These are phyloP conservation scores for Caenorhabditis inopinata DNA, from an alignment of 1,140 invertebrate species.

Conservation along the genomic window DNA sequence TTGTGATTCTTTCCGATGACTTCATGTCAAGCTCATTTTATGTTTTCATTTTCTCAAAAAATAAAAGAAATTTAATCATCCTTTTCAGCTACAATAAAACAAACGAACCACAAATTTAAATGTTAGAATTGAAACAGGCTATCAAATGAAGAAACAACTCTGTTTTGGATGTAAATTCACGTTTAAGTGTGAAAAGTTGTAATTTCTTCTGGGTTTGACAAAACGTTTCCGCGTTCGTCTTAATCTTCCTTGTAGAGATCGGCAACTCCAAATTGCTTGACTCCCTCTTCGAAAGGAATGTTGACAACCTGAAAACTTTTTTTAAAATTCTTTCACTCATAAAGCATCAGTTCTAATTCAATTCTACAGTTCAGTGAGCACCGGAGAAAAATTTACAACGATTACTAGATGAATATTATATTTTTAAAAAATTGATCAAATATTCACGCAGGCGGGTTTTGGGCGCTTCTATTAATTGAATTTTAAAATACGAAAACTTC, in stretches of 20 bases:
- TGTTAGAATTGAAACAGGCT: background rate
- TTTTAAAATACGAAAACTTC: no score
- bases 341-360: background rate
- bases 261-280: conserved; percentile 59
- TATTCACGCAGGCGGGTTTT: no score
- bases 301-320: conserved; percentile 55
- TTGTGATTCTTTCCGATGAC: conserved; percentile 21
- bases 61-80: background rate
- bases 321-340: background rate
- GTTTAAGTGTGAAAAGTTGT: background rate
- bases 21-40: conserved; percentile 20
- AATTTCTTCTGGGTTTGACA: background rate
- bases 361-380: no score
- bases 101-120: conserved; percentile 1
- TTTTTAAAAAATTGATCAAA: no score
- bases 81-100: conserved; percentile 8
- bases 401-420: background rate
- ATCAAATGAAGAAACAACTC: background rate
- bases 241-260: conserved; percentile 60
- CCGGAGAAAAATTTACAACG: background rate
- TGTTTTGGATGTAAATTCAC: background rate
- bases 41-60: background rate
- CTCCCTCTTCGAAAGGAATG: conserved; percentile 63
- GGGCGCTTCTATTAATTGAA: no score
- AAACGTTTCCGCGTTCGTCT: background rate